Base-by-base conservation (phyloP, 2,113 vertebrate species). In the Casuarius casuarius region DNA sequence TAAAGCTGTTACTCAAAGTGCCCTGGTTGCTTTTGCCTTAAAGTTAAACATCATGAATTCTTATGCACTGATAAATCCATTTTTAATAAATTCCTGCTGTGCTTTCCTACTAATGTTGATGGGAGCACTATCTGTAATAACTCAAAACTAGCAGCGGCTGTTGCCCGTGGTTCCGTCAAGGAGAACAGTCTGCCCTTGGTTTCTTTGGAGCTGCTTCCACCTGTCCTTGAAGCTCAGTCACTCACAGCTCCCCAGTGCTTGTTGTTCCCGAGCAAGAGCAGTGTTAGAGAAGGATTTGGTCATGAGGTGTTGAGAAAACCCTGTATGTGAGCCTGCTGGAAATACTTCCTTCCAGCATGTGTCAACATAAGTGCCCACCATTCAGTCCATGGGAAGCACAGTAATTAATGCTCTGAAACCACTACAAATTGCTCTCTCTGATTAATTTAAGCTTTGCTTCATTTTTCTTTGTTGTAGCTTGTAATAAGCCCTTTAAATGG, bases 1-100 rank as follows among this genome's bases (percentile, higher is more conserved):
- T 97, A 91, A 96, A 97, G 95, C 93, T 97, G 96, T 97, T 98
- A 95, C 93, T 98, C 97, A 98, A 94, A 96, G 79, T 89, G 76
- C 92, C 95, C 94, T 96, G 74, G 90, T 89, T 95, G 91, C 90
- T 95, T 98, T 98, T 98, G 94, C 97, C 93, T 97, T 96, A 88
- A 95, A 97, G 97, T 97, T 97, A 97, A 97, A 96, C 79, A 95
- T 97, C 72, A 79, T 78, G 81, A 96, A 94, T 98, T 97, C 92
- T 91, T 96, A 79, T 90, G 94, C 84, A 56, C 95, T 95, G 95
- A 95, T 95, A 97, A 97, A 97, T 93, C 79, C 74, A 85, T 93
- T 97, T 97, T 95, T 94, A 96, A 97, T 97, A 95, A 96, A 97
- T 97, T 96, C 83, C 88, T 92, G 68, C 91, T 91, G 84, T 83